Base-by-base conservation (phyloP, 2,797 vertebrate species). In the Myotis daubentonii region DNA sequence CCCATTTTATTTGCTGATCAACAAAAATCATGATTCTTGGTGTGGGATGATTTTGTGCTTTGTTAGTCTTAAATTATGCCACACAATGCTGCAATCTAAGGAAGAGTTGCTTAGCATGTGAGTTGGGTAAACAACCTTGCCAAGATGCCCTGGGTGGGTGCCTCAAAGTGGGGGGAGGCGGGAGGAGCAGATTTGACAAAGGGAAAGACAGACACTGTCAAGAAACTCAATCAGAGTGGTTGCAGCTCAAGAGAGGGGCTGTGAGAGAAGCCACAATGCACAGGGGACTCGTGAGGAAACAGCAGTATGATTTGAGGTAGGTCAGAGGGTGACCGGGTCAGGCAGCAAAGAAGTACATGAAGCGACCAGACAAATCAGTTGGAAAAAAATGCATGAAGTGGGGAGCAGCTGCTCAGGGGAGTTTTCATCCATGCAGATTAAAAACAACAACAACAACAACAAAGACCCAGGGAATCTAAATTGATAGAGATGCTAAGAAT, bases 1-100 rank as follows among this genome's bases (percentile, higher is more conserved):
- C 57, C 41, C 23, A 53, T 62, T 93, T 71, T 82, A 68, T 80
- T 96, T 82, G 84, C 44, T 30, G 15, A 81, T 92, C 70, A 71
- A 30, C 66, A 60, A 47, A 83, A 92, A 60, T 71, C 57, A 51
- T 44, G 38, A 82, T 36, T 41, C 62, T 87, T 49, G 28, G 3
- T 65, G 5, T 68, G 28, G n/a, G 72, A 25, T 51, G 19, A 8
- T 78, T 86, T 71, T 79, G 71, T 30, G 47, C 30, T 53, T 75
- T 44, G 22, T 78, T 74, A 57, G 74, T 62, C 22, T 68, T 81
- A 12, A 5, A 57, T 84, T 41, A 47, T 28, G 62, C 12, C 30
- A 72, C 10, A 47, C 0, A 5, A 5, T 30, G 9, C 72, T 91
- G 0, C 20, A 72, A 25, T 49, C 89, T 93, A 80, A 33, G 53